Conservation (phyloP, 2,797 vertebrate genomes). For the Catostomus latipinnis region DNA sequence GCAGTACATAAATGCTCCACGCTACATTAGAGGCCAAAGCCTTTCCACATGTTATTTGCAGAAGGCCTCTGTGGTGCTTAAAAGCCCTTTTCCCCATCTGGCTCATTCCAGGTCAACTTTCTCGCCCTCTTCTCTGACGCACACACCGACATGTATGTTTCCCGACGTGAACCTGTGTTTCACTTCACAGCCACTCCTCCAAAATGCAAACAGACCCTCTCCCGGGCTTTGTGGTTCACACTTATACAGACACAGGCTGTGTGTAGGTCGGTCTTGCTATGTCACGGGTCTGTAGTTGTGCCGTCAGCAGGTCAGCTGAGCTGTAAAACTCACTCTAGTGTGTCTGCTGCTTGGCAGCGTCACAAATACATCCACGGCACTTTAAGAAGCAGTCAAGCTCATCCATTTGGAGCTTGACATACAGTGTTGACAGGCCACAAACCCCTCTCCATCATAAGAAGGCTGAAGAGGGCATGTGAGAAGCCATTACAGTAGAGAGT, state of each 20-base stretch:
- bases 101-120: constrained; percentile 71
- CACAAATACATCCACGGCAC: constrained; percentile 36
- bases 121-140: constrained; percentile 54
- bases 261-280: background rate
- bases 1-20: constrained; percentile 78
- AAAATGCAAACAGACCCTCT: constrained; percentile 42
- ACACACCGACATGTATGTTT: constrained; percentile 27
- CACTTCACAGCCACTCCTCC: constrained; percentile 50
- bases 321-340: constrained; percentile 51
- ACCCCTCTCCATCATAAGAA: constrained; percentile 45
- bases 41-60: constrained; percentile 82
- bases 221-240: constrained; percentile 8
- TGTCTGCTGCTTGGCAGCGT: constrained; percentile 44
- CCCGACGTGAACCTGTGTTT: constrained; percentile 62
- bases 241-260: constrained; percentile 23
- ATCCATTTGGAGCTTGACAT: constrained; percentile 51
- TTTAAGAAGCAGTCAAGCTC: constrained; percentile 53
- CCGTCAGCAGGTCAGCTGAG: constrained; percentile 39
- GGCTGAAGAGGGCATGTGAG: constrained; percentile 34
- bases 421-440: constrained; percentile 45
- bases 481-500: constrained; percentile 20
- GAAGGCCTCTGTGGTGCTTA: constrained; percentile 73
- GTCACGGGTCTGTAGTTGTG: constrained; percentile 31
- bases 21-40: constrained; percentile 80
- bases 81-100: constrained; percentile 67